Evolutionary conservation across 2,888 invertebrate species (phyloP).

Genomic region (Lycaena phlaeas): DNA sequence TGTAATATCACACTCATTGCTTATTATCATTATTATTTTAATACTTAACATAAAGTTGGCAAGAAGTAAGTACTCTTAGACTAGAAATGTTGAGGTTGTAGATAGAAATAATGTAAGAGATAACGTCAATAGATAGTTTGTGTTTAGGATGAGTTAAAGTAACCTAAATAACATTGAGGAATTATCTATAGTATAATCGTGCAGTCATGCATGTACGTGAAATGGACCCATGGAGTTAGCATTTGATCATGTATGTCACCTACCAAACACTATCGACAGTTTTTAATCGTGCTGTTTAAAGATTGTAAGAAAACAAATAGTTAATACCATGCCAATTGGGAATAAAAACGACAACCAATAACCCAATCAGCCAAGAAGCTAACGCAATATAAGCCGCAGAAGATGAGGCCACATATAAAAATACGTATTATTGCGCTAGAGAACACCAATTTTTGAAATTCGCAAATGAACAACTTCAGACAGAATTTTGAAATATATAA

Average conservation of each 20-base stretch:
- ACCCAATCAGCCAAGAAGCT: conserved; percentile 52
- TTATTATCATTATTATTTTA: background rate
- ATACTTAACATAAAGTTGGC: no score
- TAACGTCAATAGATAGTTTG: conserved; percentile 3
- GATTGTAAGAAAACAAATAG: conserved; percentile 24
- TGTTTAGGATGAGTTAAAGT: conserved; percentile 2
- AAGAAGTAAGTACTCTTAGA: background rate
- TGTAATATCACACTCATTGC: background rate
- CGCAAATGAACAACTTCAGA: conserved; percentile 29
- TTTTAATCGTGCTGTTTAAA: conserved; percentile 30
- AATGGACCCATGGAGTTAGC: conserved; percentile 19
- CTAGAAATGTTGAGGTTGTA: conserved; percentile 9
- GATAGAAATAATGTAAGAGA: conserved; percentile 11
- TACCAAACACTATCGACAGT: conserved; percentile 26
- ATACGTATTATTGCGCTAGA: conserved; percentile 25
- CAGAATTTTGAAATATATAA: background rate
- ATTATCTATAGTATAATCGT: conserved; percentile 16
- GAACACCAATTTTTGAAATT: conserved; percentile 25
- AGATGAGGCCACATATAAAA: conserved; percentile 27
- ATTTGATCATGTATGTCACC: conserved; percentile 16
- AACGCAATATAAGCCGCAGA: conserved; percentile 31
- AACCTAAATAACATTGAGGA: conserved; percentile 1
- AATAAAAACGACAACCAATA: conserved; percentile 34
- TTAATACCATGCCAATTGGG: conserved; percentile 46
- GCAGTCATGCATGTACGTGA: conserved; percentile 30